phyloP scores from a whole-genome alignment of 2,888 invertebrate species.

The Drosophila nigritarsus region DNA sequence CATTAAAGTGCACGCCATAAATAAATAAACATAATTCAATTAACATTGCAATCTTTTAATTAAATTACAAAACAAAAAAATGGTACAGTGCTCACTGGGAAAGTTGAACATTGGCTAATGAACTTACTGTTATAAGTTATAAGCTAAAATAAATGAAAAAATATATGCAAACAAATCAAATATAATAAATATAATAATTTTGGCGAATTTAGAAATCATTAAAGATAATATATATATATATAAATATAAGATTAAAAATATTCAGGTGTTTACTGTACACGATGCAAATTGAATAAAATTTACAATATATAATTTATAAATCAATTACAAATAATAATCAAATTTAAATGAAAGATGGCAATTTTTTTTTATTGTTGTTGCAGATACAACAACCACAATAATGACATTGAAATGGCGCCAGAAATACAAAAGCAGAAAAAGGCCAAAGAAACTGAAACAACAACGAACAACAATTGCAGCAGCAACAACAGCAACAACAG shows the following conservation, averaged over 20 bases:
- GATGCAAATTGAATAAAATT: not conserved
- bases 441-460: conserved; percentile 75
- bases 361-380: conserved; percentile 39
- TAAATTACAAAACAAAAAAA: not conserved
- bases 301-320: not conserved
- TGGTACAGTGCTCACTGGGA: not conserved
- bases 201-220: too few relatives aligned
- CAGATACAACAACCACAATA: conserved; percentile 78
- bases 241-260: too few relatives aligned
- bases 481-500: conserved; percentile 62
- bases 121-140: too few relatives aligned
- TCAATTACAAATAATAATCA: not conserved
- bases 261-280: not conserved
- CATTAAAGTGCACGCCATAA: conserved; percentile 34
- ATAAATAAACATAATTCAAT: conserved; percentile 24
- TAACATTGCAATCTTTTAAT: conserved; percentile 6
- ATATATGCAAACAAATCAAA: too few relatives aligned
- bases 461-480: conserved; percentile 65
- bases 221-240: too few relatives aligned
- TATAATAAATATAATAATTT: too few relatives aligned
- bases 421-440: conserved; percentile 83
- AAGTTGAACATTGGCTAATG: not conserved
- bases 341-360: not conserved
- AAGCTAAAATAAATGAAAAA: too few relatives aligned
- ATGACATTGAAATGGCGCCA: conserved; percentile 85